phyloP scores from a whole-genome alignment of 2,797 vertebrate genomes.

The Pristis pectinata region DNA sequence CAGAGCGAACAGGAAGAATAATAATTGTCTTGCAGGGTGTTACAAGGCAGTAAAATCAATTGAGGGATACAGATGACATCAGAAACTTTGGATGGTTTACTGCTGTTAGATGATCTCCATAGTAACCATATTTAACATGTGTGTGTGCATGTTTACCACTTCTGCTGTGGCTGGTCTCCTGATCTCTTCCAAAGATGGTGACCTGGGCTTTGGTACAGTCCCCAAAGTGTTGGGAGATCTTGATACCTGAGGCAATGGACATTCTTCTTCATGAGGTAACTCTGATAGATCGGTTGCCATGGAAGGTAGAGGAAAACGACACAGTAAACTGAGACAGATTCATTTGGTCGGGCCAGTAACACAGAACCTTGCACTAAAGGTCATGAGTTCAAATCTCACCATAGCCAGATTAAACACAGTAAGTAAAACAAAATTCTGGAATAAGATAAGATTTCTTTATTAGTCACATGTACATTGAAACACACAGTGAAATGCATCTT shows the following conservation, averaged over 20 bases:
- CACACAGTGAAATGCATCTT: too few relatives aligned
- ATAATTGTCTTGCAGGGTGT: background rate
- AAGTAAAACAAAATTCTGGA: too few relatives aligned
- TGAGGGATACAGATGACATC: slow-evolving; percentile 15
- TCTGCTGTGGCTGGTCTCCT: background rate
- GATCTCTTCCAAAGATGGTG: background rate
- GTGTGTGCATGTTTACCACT: background rate
- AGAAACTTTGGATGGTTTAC: background rate
- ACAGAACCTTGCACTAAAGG: too few relatives aligned
- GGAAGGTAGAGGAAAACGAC: background rate
- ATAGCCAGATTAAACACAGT: too few relatives aligned
- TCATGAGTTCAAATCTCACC: too few relatives aligned
- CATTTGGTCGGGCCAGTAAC: background rate
- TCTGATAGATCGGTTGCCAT: background rate
- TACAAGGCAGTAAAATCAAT: slow-evolving; percentile 15
- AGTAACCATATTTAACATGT: background rate
- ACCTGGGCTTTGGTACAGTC: background rate
- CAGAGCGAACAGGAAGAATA: background rate
- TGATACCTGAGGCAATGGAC: background rate
- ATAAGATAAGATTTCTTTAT: too few relatives aligned
- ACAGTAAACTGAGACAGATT: background rate
- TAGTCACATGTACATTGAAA: too few relatives aligned
- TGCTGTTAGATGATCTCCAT: background rate
- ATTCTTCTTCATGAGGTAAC: background rate
- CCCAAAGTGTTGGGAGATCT: background rate